Base-by-base conservation (phyloP, 2,797 vertebrate species). In the Parauchenoglanis punctatus region DNA sequence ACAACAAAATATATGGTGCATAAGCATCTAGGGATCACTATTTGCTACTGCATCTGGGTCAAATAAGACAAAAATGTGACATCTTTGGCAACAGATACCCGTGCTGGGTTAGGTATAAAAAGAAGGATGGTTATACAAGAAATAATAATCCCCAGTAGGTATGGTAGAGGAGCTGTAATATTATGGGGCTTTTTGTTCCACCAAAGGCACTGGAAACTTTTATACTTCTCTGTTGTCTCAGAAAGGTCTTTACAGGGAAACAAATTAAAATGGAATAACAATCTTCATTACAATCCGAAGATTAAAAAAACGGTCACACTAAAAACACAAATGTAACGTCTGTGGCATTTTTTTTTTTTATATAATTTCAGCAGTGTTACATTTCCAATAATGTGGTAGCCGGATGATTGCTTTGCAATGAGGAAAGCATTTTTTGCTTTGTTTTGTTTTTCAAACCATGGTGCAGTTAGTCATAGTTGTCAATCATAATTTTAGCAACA, bases 381-480 rank as follows among this genome's bases (percentile, higher is more conserved):
- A 46, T 46, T 59, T 80, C 54, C 77, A n/a, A 8, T 59, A 59
- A 40, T 5, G 3, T 58, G 31, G 49, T 77, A 3, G 31, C 10
- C 25, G 52, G n/a, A 44, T 89, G 70, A 84, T 84, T 63, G 11
- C 46, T 40, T 87, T 35, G 59, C n/a, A 77, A 83, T 70, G 58
- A 83, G 8, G 52, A 81, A 31, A 70, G 28, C 52, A 78, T 70
- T 58, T 80, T 73, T 56, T n/a, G 63, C 20, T 86, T 68, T 84
- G 49, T 52, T 87, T 85, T 65, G 28, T 77, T 76, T 87, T 81
- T 75, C 63, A 44, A 75, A 76, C 54, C 58, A 35, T 40, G 54
- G 63, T 93, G 91, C 93, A 92, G 92, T 93, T 90, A 89, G 70
- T 88, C 88, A 84, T 81, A 59, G 52, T 61, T 68, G 70, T 77